Conservation (phyloP, 1,140 invertebrate species). For the Drosophila pseudoobscura region DNA sequence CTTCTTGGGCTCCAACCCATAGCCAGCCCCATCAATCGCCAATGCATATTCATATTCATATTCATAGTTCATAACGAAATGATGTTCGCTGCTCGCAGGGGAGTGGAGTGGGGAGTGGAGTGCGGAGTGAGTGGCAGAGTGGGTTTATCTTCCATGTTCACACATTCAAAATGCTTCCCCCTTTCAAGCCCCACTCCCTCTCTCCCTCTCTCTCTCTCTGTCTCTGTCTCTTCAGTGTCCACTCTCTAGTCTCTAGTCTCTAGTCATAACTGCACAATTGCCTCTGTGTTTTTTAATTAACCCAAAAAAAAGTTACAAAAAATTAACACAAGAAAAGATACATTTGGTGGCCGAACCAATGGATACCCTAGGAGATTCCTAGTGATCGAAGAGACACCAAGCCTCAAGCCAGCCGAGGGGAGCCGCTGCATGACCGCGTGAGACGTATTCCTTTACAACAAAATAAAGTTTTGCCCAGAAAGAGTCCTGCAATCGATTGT, state of each 20-base stretch:
- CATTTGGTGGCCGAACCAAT: no score
- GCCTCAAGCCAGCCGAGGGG: no score
- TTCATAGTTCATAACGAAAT: slow-evolving; percentile 65
- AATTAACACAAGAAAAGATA: no score
- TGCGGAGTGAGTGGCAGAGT: no score
- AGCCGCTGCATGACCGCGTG: no score
- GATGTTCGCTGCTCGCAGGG: neutral
- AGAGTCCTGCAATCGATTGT: no score
- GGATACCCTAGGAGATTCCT: no score
- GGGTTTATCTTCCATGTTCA: slow-evolving; percentile 30
- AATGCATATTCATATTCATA: slow-evolving; percentile 77
- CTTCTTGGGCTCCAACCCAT: neutral
- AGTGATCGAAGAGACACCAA: no score
- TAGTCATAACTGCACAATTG: slow-evolving; percentile 66
- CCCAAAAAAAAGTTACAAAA: slow-evolving; percentile 18
- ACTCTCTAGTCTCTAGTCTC: neutral
- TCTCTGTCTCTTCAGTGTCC: neutral
- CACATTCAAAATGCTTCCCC: slow-evolving; percentile 26
- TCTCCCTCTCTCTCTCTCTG: no score
- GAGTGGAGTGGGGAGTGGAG: neutral
- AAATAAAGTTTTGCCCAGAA: no score
- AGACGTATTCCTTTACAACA: no score
- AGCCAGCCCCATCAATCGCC: slow-evolving; percentile 47
- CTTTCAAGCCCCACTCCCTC: no score
- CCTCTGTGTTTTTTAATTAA: slow-evolving; percentile 69